Evolutionary conservation across 2,797 vertebrate genomes (phyloP), one percentile per base, ranked within the genome.

Genomic region (Diplodus puntazzo): DNA sequence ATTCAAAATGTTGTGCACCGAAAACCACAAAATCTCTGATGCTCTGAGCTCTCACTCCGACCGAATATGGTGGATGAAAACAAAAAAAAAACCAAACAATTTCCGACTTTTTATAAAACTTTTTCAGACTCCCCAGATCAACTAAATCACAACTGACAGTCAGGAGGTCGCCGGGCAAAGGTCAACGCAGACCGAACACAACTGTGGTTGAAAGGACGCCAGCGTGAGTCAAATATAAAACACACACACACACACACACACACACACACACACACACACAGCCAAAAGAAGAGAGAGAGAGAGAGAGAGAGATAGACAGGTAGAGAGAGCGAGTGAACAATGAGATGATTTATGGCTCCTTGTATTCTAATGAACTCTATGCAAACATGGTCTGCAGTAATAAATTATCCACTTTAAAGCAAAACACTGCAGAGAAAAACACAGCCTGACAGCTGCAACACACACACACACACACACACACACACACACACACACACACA

Each of bases 321-420:
- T 10, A 17, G 62, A 54, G 52, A 21, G 60, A 69, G 25, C 23
- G 67, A 27, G 62, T 13, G 69, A 87, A 81, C 71, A 84, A 78
- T 82, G 54, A 69, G 65, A 80, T 90, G 88, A 91, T 85, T 80
- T 86, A 89, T 88, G 80, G 66, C 77, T 83, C 50, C 45, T 53
- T 68, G 74, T 76, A 71, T 86, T 85, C 70, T 85, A 85, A 89
- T 88, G 83, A 88, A 88, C 76, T 89, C 72, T 75, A 86, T 82
- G 87, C 87, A 86, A 89, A 92, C 87, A 85, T 1, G 6, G 39
- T 66, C 79, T 60, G 80, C 82, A 75, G 77, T 82, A 75, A 89
- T 88, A 89, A 88, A 90, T 87, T 70, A 87, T 81, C 80, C 69
- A 80, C 85, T 89, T 82, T 85, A 55, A 86, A 82, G 71, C 69